Percentiles rank a stretch among this genome's conserved stretches.
phyloP scores from a whole-genome alignment of 2,888 invertebrate genomes.

The Tenthredo scrophulariae region DNA sequence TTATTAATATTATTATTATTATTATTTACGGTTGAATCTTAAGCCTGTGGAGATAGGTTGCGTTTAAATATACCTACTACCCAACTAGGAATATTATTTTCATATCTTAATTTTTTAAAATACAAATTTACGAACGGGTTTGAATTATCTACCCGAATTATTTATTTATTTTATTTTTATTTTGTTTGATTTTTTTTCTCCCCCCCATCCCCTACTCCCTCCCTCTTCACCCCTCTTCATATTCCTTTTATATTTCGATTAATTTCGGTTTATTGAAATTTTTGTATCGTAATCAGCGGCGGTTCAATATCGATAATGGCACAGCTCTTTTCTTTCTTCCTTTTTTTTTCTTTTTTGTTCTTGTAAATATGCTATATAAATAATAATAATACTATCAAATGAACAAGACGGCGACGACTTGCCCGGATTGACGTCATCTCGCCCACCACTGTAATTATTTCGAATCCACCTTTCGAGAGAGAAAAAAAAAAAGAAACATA shows the following conservation, averaged over 20 bases:
- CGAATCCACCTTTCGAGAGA: not conserved
- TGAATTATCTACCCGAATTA: not conserved
- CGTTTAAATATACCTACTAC: not conserved
- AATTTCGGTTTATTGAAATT: constrained; percentile 37
- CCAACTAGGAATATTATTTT: not conserved
- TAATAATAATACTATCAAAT: not conserved
- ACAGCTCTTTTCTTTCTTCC: constrained; percentile 63
- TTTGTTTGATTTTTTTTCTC: not conserved
- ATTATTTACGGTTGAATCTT: constrained; percentile 4
- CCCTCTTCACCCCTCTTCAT: not conserved
- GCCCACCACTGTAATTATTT: constrained; percentile 1
- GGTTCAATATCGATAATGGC: constrained; percentile 52
- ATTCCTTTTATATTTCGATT: constrained; percentile 51
- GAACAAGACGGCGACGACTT: not conserved
- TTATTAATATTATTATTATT: not conserved
- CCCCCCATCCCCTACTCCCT: no score
- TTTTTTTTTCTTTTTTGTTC: constrained; percentile 26
- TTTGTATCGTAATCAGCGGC: no score
- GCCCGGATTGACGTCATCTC: not conserved
- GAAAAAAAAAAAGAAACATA: not conserved
- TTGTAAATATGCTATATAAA: not conserved
- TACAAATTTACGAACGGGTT: not conserved
- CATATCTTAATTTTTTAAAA: not conserved
- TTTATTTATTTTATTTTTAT: not conserved
- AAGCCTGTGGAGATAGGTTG: not conserved